Evolutionary conservation across 2,888 invertebrate species (phyloP).

Genomic region (Nebria salina): DNA sequence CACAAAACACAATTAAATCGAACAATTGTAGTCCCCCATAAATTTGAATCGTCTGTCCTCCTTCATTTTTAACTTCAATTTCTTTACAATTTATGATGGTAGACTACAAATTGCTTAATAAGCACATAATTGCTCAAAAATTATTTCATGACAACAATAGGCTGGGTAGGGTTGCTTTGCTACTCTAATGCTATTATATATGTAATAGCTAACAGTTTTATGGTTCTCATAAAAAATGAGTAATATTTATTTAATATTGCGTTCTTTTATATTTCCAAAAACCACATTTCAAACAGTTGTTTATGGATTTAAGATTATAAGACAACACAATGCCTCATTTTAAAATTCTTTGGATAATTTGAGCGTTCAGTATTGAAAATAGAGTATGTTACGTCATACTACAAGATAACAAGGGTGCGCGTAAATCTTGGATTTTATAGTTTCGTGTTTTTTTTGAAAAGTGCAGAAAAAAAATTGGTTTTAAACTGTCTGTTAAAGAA

Average conservation of each 20-base stretch:
- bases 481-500: too few species aligned
- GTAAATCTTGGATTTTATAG: too few species aligned
- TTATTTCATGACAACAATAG: conserved; percentile 24
- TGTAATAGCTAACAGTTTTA: neutral
- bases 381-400: too few species aligned
- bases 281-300: neutral
- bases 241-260: too few species aligned
- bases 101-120: conserved; percentile 36
- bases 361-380: too few species aligned
- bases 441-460: too few species aligned
- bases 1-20: neutral
- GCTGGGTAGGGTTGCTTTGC: conserved; percentile 18
- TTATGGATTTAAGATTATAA: too few species aligned
- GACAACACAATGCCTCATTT: too few species aligned
- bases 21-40: neutral
- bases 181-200: neutral
- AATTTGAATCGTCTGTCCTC: neutral
- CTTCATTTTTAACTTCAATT: neutral
- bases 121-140: conserved; percentile 24
- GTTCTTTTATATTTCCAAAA: neutral
- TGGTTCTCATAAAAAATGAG: neutral
- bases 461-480: too few species aligned
- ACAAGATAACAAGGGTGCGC: too few species aligned
- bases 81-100: conserved; percentile 9
- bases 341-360: too few species aligned